Evolutionary conservation across 2,888 invertebrate genomes (phyloP).

Genomic region (Chromoteleia sp.): DNA sequence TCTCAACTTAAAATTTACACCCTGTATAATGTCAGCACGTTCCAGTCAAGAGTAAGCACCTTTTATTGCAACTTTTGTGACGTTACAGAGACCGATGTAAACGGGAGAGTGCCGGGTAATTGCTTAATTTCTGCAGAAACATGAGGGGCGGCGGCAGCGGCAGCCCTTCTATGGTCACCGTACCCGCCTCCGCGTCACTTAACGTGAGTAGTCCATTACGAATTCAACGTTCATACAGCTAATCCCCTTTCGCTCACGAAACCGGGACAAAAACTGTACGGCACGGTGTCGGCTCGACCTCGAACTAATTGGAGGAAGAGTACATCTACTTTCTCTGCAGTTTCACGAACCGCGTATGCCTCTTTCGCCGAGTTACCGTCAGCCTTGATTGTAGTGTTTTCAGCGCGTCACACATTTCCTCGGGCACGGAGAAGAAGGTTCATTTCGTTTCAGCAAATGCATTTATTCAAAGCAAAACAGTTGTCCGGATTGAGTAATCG

Average conservation of each 20-base stretch:
- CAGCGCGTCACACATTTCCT: conserved; percentile 50
- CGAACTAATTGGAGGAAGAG: conserved; percentile 71
- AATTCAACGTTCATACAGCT: conserved; percentile 68
- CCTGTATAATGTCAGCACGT: conserved; percentile 4
- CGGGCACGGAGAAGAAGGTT: conserved; percentile 21
- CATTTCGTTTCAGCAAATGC: conserved; percentile 36
- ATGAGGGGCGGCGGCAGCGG: conserved; percentile 79
- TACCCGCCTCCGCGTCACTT: conserved; percentile 79
- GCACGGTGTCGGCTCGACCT: conserved; percentile 68
- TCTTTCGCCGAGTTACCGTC: conserved; percentile 59
- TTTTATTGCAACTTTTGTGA: conserved; percentile 53
- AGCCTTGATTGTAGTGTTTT: conserved; percentile 54
- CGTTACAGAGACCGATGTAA: conserved; percentile 55
- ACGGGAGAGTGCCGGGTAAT: conserved; percentile 47
- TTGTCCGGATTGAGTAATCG: conserved; percentile 13
- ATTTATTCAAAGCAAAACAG: conserved; percentile 10
- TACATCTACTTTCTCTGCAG: conserved; percentile 68
- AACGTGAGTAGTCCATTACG: conserved; percentile 77
- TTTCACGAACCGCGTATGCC: conserved; percentile 62
- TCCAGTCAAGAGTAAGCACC: not conserved
- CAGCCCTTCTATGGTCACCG: conserved; percentile 77
- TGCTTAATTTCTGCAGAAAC: conserved; percentile 66
- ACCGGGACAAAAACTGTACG: conserved; percentile 69
- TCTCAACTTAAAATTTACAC: too few relatives aligned
- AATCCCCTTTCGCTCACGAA: conserved; percentile 72